Evolutionary conservation across 2,113 vertebrate species (phyloP).

Genomic region (Brachyhypopomus gauderio): DNA sequence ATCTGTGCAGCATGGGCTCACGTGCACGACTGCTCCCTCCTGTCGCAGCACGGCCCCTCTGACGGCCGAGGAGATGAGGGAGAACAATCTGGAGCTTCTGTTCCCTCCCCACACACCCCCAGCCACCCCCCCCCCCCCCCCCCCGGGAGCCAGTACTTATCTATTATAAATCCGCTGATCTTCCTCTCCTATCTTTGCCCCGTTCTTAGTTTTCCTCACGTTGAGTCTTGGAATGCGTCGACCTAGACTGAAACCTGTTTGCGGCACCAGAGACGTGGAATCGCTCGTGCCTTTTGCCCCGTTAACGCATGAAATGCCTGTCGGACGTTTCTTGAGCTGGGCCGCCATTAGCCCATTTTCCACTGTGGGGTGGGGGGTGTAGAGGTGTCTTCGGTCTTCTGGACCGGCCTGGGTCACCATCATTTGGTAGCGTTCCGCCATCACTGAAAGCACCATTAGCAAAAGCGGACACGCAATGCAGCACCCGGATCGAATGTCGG

Average conservation of each 20-base stretch:
- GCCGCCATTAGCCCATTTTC: not conserved
- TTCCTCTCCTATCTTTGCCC: conserved; percentile 30
- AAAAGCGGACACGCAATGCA: not conserved
- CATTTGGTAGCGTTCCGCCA: not conserved
- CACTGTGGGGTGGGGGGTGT: not conserved
- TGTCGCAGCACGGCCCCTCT: conserved; percentile 81
- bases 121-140: conserved; percentile 46
- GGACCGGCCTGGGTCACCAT: not conserved
- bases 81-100: conserved; percentile 75
- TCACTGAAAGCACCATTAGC: conserved; percentile 10
- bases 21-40: conserved; percentile 83
- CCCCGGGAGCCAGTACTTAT: conserved; percentile 61
- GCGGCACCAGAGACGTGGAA: not conserved
- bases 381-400: no score
- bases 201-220: conserved; percentile 6
- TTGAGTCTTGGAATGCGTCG: not conserved
- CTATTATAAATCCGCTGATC: conserved; percentile 66
- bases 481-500: not conserved
- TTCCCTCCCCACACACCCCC: conserved; percentile 54
- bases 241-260: not conserved
- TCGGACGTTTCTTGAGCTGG: not conserved
- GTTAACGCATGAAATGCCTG: conserved; percentile 9
- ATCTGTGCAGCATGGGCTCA: conserved; percentile 85
- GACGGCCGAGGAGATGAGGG: conserved; percentile 83
- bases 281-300: not conserved